phyloP scores from a whole-genome alignment of 2,797 vertebrate genomes.

The Bovichtus diacanthus region DNA sequence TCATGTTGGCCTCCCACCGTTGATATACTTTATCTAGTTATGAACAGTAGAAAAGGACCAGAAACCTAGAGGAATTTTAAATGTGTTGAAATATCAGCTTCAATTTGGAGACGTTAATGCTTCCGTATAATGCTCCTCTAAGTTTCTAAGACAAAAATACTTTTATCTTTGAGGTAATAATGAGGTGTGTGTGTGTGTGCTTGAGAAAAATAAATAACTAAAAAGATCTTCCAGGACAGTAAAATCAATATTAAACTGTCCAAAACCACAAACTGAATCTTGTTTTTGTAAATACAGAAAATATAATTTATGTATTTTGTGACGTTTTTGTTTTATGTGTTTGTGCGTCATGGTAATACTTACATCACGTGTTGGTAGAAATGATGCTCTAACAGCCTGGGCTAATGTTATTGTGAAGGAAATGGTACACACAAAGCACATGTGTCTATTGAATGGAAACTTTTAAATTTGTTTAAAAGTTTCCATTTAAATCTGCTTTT shows the following conservation, averaged over 20 bases:
- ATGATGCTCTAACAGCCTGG: not conserved
- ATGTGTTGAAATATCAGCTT: not conserved
- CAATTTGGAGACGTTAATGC: not conserved
- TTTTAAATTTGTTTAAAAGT: not conserved
- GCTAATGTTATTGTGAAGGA: not conserved
- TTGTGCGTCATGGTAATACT: not conserved
- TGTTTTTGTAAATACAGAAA: constrained; percentile 37
- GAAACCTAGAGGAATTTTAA: not conserved
- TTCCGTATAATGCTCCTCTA: not conserved
- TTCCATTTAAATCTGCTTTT: not conserved
- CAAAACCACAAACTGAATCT: not conserved
- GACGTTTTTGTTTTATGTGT: not conserved
- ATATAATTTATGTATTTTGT: not conserved
- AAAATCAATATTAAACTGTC: not conserved
- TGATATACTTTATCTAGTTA: not conserved
- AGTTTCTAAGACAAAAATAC: not conserved
- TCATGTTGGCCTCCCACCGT: not conserved
- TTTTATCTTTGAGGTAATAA: not conserved
- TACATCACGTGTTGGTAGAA: not conserved
- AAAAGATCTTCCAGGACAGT: not conserved
- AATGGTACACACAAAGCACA: not conserved
- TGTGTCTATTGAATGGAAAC: not conserved
- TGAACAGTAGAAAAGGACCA: constrained; percentile 18
- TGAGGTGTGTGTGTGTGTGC: not conserved
- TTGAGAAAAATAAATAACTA: not conserved